Conservation (phyloP, 1,140 invertebrate species). For the Heliothis subflexa region DNA sequence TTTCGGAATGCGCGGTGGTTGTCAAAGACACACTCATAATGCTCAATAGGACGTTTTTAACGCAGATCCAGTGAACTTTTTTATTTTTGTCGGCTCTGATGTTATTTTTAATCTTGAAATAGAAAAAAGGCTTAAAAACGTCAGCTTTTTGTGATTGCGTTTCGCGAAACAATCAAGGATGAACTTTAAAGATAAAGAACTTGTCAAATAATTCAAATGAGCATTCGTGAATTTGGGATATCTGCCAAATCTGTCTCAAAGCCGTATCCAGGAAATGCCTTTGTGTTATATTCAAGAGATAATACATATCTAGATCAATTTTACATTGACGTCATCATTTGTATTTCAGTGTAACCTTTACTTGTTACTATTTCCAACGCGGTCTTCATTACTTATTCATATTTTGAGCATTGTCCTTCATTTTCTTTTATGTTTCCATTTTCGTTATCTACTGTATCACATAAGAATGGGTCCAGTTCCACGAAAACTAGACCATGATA, state of each 20-base stretch:
- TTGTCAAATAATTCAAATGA: neutral
- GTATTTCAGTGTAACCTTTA: conserved; percentile 17
- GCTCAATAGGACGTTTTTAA: conserved; percentile 18
- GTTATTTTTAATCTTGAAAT: neutral
- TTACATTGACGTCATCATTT: conserved; percentile 28
- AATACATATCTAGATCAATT: conserved; percentile 28
- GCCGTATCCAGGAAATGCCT: conserved; percentile 13
- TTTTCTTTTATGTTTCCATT: conserved; percentile 26
- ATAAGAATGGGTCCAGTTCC: conserved; percentile 4
- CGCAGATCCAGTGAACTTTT: neutral
- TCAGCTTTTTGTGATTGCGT: neutral
- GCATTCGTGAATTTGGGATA: neutral
- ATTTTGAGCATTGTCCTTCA: conserved; percentile 18
- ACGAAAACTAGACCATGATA: neutral
- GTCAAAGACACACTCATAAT: conserved; percentile 24
- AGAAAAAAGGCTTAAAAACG: neutral
- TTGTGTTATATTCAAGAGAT: conserved; percentile 7
- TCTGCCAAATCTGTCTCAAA: conserved; percentile 23
- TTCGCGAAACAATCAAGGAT: neutral
- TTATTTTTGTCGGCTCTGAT: neutral
- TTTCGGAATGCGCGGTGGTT: conserved; percentile 27
- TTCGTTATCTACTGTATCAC: conserved; percentile 18
- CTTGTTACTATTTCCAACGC: conserved; percentile 3
- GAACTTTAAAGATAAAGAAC: neutral
- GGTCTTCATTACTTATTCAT: conserved; percentile 34